A percentile compares a stretch with the other conserved stretches of the same genome.
Evolutionary conservation across 2,797 vertebrate genomes (phyloP).

Genomic region (Enteromius paludinosus): DNA sequence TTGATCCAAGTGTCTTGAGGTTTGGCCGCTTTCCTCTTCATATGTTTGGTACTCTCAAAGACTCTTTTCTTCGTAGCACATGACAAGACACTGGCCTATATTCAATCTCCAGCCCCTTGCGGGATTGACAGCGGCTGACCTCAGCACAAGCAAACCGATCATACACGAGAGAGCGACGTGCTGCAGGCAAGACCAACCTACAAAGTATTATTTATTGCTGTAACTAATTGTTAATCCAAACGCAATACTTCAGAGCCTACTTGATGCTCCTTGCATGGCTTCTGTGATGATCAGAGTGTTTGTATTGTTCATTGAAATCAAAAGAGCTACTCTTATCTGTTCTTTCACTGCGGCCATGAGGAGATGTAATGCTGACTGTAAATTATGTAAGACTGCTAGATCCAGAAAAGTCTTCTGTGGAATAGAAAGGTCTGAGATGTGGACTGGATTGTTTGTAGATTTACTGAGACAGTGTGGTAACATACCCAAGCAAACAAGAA

Average conservation of each 20-base stretch:
- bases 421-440: background rate
- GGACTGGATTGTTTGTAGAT: background rate
- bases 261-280: background rate
- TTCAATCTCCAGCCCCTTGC: background rate
- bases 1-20: constrained; percentile 6
- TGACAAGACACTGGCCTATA: constrained; percentile 16
- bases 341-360: background rate
- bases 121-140: background rate
- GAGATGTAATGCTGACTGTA: constrained; percentile 11
- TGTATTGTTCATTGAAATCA: background rate
- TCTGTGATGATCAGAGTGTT: background rate
- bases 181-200: background rate
- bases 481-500: background rate
- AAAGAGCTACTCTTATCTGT: background rate
- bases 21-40: constrained; percentile 10
- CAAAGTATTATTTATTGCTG: background rate
- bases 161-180: background rate
- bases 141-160: background rate
- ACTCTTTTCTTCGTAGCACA: background rate
- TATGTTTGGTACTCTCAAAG: background rate
- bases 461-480: background rate
- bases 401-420: background rate
- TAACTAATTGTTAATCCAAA: background rate
- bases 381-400: constrained; percentile 12
- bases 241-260: background rate